Conservation (phyloP, 2,888 invertebrate genomes). For the Anthoptus insignis region DNA sequence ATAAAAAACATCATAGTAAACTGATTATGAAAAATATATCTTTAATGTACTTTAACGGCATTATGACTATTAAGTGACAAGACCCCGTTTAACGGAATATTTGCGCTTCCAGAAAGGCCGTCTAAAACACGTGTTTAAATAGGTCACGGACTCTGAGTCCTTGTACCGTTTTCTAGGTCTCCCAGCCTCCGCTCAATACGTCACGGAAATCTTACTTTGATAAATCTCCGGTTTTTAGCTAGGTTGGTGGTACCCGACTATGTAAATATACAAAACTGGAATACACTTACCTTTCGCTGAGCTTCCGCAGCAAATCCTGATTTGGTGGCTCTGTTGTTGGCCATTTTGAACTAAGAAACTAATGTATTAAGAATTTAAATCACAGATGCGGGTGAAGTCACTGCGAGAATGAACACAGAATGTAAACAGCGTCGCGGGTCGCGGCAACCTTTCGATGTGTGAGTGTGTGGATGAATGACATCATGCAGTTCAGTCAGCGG, state of each 20-base stretch:
- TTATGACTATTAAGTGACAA: too few species aligned
- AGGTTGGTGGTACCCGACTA: background rate
- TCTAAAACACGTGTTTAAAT: conserved; percentile 58
- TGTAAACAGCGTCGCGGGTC: conserved; percentile 78
- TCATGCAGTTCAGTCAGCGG: conserved; percentile 67
- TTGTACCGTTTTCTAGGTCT: conserved; percentile 74
- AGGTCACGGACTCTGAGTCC: conserved; percentile 73
- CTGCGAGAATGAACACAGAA: conserved; percentile 63
- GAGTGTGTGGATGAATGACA: conserved; percentile 85
- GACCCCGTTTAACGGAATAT: conserved; percentile 9
- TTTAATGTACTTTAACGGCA: too few species aligned
- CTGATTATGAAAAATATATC: too few species aligned
- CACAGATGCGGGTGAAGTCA: conserved; percentile 81
- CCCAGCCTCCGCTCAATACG: conserved; percentile 77
- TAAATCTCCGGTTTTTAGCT: too few species aligned
- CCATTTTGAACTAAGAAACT: conserved; percentile 87
- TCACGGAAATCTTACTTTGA: conserved; percentile 3
- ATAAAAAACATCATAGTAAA: too few species aligned
- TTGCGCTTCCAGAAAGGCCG: conserved; percentile 7
- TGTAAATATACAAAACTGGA: background rate
- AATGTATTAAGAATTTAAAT: conserved; percentile 70
- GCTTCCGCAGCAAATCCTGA: conserved; percentile 99
- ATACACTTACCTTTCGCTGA: conserved; percentile 94
- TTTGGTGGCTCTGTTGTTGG: conserved; percentile 94
- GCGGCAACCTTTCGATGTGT: conserved; percentile 72